Conservation (phyloP, 2,797 vertebrate species). For the Acestrorhynchus altus region DNA sequence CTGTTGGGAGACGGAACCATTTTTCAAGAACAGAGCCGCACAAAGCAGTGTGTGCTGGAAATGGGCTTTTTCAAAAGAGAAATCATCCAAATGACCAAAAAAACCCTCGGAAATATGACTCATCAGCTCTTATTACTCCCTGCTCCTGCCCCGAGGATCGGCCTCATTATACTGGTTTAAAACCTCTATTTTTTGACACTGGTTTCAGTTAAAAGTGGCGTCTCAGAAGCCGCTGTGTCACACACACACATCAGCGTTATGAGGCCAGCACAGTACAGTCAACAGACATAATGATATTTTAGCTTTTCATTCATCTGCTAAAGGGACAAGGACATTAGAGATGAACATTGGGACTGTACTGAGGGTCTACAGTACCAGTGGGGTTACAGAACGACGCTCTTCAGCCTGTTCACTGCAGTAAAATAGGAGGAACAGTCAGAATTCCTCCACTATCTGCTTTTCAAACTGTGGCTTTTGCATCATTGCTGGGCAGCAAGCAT, state of each 20-base stretch:
- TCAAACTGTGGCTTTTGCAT: no score
- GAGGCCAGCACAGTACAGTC: neutral
- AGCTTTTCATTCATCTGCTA: no score
- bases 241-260: neutral
- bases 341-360: no score
- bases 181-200: neutral
- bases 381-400: no score
- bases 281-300: neutral
- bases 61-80: neutral
- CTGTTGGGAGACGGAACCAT: slow-evolving; percentile 12
- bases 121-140: slow-evolving; percentile 6
- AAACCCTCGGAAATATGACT: slow-evolving; percentile 2
- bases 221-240: neutral
- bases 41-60: neutral
- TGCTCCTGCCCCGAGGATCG: neutral
- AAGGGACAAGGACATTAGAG: no score
- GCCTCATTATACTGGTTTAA: neutral
- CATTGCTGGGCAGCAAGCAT: no score
- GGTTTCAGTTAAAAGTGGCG: neutral
- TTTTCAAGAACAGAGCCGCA: slow-evolving; percentile 25
- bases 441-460: no score
- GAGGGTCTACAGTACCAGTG: no score
- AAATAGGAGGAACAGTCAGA: no score
- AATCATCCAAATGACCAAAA: neutral
- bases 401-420: no score